A percentile compares a stretch with the other conserved stretches of the same genome.
These are phyloP conservation scores for Notiomystis cincta DNA, from an alignment of 2,113 vertebrate species.

Conservation along the genomic window DNA sequence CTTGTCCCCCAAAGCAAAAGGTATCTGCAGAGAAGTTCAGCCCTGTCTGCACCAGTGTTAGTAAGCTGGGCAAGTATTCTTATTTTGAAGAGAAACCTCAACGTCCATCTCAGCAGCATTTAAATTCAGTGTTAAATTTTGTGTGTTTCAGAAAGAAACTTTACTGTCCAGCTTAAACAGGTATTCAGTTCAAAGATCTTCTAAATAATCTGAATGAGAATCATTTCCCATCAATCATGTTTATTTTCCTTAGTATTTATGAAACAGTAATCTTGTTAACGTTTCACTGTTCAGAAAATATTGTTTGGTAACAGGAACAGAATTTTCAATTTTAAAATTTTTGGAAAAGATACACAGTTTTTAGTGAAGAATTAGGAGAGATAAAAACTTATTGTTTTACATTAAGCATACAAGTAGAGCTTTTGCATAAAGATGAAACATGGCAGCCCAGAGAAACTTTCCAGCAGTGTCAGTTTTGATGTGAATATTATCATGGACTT, in stretches of 20 bases:
- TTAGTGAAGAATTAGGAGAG: background rate
- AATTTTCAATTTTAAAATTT: background rate
- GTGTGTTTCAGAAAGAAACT: background rate
- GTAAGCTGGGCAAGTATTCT: background rate
- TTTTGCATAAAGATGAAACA: background rate
- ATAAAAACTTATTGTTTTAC: background rate
- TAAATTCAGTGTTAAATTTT: background rate
- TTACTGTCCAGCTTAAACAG: background rate
- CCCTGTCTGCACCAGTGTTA: background rate
- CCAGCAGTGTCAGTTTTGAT: background rate
- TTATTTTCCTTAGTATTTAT: background rate
- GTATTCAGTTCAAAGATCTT: background rate
- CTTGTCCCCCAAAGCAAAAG: background rate
- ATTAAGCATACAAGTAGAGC: background rate
- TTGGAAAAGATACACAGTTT: background rate
- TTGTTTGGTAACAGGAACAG: background rate
- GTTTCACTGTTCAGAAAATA: background rate
- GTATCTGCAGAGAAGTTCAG: background rate
- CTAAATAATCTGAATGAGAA: background rate
- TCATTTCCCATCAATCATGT: background rate
- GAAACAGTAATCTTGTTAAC: background rate
- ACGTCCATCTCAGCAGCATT: background rate
- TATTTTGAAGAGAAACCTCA: background rate
- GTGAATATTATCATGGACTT: background rate
- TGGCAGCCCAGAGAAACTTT: background rate